Base-by-base conservation (phyloP, 2,113 vertebrate species). In the Vulpes vulpes region DNA sequence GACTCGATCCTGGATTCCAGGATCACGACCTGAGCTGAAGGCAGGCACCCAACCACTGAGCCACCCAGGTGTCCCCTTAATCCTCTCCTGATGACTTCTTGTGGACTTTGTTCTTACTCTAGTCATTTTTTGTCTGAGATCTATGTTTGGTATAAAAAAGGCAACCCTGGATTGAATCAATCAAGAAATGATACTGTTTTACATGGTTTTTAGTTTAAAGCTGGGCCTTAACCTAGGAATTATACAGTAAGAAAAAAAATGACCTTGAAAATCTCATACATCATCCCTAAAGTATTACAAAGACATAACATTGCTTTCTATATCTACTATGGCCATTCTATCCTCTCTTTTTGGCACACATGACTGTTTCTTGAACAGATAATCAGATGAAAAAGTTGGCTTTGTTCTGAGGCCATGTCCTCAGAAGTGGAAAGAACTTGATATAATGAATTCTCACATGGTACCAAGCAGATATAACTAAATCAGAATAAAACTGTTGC, bases 251-350 rank as follows among this genome's bases (percentile, higher is more conserved):
- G 89, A 53, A 43, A 7, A 64, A 64, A 69, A 57, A 51, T 4
- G 30, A 20, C 5, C 2, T 82, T 89, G 71, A n/a, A 91, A 81
- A 76, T 81, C 11, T 8, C 59, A 30, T 53, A 2, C 3, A 30
- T 51, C 19, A 11, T 78, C 15, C 23, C 1, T 35, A 15, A 55
- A 20, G 30, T 76, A 5, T 32, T 49, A 22, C 3, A 23, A 0
- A 65, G 91, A 23, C 2, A 9, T 25, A 22, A 25, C 17, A 5
- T n/a, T 35, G 6, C 14, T 89, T 91, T 59, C 25, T 95, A 0
- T 1, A 19, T 60, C 30, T 49, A 51, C 59, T 0, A 0, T 20
- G 8, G 8, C 17, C 23, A 19, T 0, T 3, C 51, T 80, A 65
- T 19, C 57, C 25, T 80, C 51, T 93, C 1, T 80, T 71, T 89